These are phyloP conservation scores for Lordiphosa fenestrarum DNA, from an alignment of 2,888 invertebrate genomes.

Conservation along the genomic window DNA sequence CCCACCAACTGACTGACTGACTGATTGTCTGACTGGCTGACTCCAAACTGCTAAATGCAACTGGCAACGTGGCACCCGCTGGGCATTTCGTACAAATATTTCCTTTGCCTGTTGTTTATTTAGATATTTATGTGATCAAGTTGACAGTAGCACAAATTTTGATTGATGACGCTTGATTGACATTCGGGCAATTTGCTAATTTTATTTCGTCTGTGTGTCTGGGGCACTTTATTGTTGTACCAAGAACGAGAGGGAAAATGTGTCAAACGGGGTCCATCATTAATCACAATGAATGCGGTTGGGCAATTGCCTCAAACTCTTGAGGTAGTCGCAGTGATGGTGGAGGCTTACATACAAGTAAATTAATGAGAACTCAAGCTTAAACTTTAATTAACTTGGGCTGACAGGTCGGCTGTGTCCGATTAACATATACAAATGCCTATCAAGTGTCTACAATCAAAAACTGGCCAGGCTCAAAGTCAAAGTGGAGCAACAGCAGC, in stretches of 20 bases:
- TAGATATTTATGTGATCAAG: constrained; percentile 50
- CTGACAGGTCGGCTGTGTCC: constrained; percentile 59
- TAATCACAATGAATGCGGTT: constrained; percentile 61
- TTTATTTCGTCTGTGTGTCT: constrained; percentile 46
- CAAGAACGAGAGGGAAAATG: constrained; percentile 27
- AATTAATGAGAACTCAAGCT: constrained; percentile 56
- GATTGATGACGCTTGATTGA: constrained; percentile 71
- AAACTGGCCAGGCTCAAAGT: constrained; percentile 55
- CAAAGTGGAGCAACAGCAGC: constrained; percentile 60
- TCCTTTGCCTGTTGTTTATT: constrained; percentile 1
- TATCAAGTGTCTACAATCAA: constrained; percentile 67
- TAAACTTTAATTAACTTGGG: constrained; percentile 66
- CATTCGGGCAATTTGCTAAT: constrained; percentile 73
- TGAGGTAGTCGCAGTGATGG: constrained; percentile 36
- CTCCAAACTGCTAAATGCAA: constrained; percentile 6
- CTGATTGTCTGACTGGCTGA: background rate
- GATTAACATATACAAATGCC: constrained; percentile 71
- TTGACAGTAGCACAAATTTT: constrained; percentile 71
- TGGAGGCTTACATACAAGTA: constrained; percentile 45
- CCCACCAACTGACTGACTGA: constrained; percentile 16
- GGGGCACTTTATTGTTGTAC: constrained; percentile 15
- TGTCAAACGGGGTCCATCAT: constrained; percentile 45
- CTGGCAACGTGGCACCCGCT: constrained; percentile 31
- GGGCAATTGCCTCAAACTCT: constrained; percentile 30
- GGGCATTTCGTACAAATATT: constrained; percentile 18